These are phyloP conservation scores for Simalia tracyae DNA, from an alignment of 2,797 vertebrate genomes.

Conservation along the genomic window DNA sequence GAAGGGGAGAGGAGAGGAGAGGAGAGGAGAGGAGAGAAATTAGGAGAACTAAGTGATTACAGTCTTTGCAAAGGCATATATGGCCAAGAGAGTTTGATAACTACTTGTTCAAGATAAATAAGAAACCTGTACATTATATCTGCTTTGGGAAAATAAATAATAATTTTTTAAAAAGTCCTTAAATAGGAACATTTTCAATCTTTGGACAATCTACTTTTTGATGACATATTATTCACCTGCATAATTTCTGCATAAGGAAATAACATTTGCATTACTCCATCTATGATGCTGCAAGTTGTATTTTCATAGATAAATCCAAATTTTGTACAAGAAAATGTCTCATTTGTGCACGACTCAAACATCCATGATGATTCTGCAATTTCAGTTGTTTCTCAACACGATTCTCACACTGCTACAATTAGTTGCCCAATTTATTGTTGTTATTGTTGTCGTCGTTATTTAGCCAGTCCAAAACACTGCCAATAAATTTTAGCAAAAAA, in stretches of 20 bases:
- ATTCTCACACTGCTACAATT: no score
- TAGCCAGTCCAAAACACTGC: no score
- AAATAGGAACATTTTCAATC: not conserved
- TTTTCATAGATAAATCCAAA: not conserved
- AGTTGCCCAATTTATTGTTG: no score
- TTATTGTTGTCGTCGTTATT: no score
- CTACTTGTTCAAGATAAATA: conserved; percentile 2
- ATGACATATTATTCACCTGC: no score
- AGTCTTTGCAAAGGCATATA: not conserved
- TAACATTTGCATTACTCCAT: not conserved
- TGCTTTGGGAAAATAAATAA: conserved; percentile 6
- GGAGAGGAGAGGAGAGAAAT: not conserved
- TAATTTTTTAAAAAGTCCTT: not conserved
- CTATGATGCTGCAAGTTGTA: not conserved
- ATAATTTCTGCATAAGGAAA: not conserved
- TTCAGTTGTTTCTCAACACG: no score
- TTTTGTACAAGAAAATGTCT: no score
- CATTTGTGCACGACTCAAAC: no score
- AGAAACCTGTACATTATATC: not conserved
- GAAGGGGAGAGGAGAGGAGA: no score
- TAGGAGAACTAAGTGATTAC: not conserved
- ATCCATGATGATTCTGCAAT: no score
- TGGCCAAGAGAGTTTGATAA: not conserved
- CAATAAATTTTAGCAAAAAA: no score
- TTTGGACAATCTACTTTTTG: not conserved